Conservation (phyloP, 1,140 invertebrate genomes). For the Catajapyx aquilonaris region DNA sequence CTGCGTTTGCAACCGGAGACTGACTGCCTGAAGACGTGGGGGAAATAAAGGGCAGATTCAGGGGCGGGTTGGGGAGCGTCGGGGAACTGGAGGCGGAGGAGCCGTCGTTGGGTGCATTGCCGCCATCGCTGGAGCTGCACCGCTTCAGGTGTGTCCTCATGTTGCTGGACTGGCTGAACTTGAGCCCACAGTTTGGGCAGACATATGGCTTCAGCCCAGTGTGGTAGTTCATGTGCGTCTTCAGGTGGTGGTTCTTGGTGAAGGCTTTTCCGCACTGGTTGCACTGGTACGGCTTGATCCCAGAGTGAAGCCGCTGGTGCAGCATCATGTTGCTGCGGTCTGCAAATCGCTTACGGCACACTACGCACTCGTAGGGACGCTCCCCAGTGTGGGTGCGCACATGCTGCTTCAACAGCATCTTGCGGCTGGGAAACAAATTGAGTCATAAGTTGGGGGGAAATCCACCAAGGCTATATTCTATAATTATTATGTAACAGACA, state of each 20-base stretch:
- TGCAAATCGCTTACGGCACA: conserved; percentile 28
- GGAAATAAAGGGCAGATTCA: too few relatives aligned
- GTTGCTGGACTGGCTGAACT: conserved; percentile 55
- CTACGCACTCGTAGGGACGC: conserved; percentile 23
- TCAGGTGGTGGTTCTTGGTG: conserved; percentile 34
- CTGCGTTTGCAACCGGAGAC: too few relatives aligned
- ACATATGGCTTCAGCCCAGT: conserved; percentile 52
- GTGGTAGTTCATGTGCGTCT: conserved; percentile 65
- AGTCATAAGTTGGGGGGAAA: neutral
- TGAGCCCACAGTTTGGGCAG: conserved; percentile 43
- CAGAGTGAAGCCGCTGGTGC: conserved; percentile 30
- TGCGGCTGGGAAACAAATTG: conserved; percentile 1
- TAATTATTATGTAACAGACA: neutral
- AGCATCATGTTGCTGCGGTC: conserved; percentile 27
- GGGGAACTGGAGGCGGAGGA: too few relatives aligned
- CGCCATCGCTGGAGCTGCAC: too few relatives aligned
- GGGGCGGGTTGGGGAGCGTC: too few relatives aligned
- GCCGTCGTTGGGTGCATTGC: too few relatives aligned
- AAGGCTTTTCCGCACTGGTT: conserved; percentile 28
- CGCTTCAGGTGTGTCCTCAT: conserved; percentile 58
- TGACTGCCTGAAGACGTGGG: too few relatives aligned
- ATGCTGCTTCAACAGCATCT: neutral
- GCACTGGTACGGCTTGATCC: conserved; percentile 29
- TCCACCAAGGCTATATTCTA: neutral
- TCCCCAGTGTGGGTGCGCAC: conserved; percentile 24